Evolutionary conservation across 30 jellyfish, hydroid and myxozoan genomes (phyloP).

Genomic region (Rhopilema esculentum): DNA sequence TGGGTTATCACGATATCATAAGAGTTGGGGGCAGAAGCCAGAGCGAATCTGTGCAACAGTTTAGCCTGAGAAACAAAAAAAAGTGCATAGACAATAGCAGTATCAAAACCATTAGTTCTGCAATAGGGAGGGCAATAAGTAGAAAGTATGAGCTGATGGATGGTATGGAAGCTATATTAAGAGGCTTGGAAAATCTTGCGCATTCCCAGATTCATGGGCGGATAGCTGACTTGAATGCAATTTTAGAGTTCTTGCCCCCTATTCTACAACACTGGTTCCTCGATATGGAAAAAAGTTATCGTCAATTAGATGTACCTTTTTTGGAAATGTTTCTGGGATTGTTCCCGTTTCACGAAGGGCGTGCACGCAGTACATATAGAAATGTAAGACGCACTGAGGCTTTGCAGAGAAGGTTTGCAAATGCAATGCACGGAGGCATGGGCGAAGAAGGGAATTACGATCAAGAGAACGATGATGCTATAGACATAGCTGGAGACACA

Average conservation of each 20-base stretch:
- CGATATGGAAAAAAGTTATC: neutral
- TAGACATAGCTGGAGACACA: slow-evolving; percentile 77
- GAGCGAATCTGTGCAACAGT: slow-evolving; percentile 54
- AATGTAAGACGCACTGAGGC: neutral
- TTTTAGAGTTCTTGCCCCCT: neutral
- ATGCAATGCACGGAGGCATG: neutral
- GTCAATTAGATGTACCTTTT: slow-evolving; percentile 18
- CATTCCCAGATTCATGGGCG: neutral
- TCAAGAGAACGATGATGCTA: neutral
- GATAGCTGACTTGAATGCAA: neutral
- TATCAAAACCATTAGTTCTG: neutral
- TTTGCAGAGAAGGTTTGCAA: neutral
- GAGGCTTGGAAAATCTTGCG: neutral
- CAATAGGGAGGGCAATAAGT: slow-evolving; percentile 1
- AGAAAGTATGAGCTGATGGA: neutral
- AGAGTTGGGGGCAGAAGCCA: slow-evolving; percentile 85
- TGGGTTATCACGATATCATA: slow-evolving; percentile 67
- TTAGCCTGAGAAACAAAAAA: slow-evolving; percentile 28
- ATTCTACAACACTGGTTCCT: neutral
- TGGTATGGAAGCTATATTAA: neutral
- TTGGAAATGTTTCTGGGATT: slow-evolving; percentile 38
- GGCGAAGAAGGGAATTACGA: neutral
- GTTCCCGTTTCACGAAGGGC: slow-evolving; percentile 22
- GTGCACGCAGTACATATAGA: neutral
- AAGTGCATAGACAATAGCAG: neutral